Base-by-base conservation (phyloP, 2,888 invertebrate species). In the Aspidiotus destructor region DNA sequence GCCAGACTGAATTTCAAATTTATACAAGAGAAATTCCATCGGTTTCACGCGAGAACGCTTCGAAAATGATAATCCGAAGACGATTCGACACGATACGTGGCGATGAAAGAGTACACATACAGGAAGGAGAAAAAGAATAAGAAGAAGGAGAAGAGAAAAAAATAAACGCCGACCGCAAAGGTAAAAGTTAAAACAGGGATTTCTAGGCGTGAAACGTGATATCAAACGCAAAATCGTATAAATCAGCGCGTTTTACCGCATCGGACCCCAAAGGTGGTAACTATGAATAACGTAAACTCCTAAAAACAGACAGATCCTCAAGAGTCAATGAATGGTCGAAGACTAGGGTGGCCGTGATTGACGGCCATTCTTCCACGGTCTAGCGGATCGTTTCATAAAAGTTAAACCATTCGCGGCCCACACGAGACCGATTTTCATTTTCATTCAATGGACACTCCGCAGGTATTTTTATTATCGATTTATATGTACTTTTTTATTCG, bases 11-110 rank as follows among this genome's bases (percentile, higher is more conserved):
- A 48, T 48, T 48, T 13, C 10, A 48, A 48, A 48, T 48, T 48
- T 48, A 48, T 48, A 48, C 10, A 48, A 48, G n/a, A 48, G 48
- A n/a, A 48, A 48, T 48, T n/a, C 11, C 48, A 11, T 48, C n/a
- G 48, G n/a, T n/a, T 48, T 48, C 48, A 48, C 48, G 48, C 48
- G 48, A 48, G 48, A 48, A 11, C n/a, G 10, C 48, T 11, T 48
- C 48, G n/a, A 48, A 48, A 48, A 48, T n/a, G 48, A 48, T 48
- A 48, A 48, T 48, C 48, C 48, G 48, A 48, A 48, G 48, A 13
- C 48, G 48, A 48, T 48, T 48, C 48, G 48, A 48, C 48, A 48
- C 48, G 48, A 48, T 48, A 48, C 48, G 48, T 48, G 48, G n/a
- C 48, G n/a, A 13, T 48, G n/a, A 48, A 48, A 48, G 48, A 28